Evolutionary conservation across 2,888 invertebrate genomes (phyloP).

Genomic region (Cryptocheilus praepositus): DNA sequence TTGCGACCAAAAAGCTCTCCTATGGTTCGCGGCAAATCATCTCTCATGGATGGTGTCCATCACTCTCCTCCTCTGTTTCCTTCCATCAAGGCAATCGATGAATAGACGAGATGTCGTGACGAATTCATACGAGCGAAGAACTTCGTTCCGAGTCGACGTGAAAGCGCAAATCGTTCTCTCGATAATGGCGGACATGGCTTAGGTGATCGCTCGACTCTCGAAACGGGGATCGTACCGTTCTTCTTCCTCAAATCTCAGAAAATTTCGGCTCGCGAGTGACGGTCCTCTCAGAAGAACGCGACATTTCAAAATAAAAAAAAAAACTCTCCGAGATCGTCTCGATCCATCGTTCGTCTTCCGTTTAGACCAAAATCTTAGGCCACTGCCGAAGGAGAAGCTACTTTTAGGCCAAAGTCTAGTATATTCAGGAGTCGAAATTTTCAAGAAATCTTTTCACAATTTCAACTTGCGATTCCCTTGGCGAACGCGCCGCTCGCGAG

Average conservation of each 20-base stretch:
- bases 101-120: no score
- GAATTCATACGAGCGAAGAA: not conserved
- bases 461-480: no score
- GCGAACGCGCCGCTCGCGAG: no score
- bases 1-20: no score
- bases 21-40: no score
- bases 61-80: not conserved
- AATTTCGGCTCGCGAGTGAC: not conserved
- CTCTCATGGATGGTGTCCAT: not conserved
- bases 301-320: no score
- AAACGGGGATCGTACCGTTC: no score
- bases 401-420: slow-evolving; percentile 54
- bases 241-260: no score
- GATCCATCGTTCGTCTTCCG: slow-evolving; percentile 30
- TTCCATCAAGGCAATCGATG: not conserved
- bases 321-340: not conserved
- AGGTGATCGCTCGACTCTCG: no score
- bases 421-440: slow-evolving; percentile 38
- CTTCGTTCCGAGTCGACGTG: slow-evolving; percentile 16
- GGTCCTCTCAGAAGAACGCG: not conserved
- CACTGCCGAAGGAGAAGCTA: slow-evolving; percentile 48
- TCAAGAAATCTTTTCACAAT: not conserved
- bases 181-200: no score
- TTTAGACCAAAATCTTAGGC: slow-evolving; percentile 57
- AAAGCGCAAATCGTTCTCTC: no score